Evolutionary conservation across 1,140 invertebrate species (phyloP).

Genomic region (Melanaphis sacchari): DNA sequence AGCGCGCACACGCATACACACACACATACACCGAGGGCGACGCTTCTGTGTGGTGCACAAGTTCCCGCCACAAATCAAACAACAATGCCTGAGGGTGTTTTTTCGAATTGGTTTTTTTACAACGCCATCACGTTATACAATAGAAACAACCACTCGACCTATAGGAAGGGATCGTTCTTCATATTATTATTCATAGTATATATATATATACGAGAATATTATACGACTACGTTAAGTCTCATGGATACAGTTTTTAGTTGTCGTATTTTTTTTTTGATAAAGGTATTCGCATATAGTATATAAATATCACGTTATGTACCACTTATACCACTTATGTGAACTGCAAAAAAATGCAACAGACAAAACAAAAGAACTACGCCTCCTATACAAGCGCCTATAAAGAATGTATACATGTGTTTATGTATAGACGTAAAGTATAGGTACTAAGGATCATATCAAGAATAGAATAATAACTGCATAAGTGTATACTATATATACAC

Average conservation of each 20-base stretch:
- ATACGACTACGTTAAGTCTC: not conserved
- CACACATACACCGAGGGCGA: not conserved
- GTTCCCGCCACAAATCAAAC: conserved; percentile 49
- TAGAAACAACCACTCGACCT: conserved; percentile 15
- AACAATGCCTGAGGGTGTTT: conserved; percentile 21
- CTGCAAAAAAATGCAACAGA: conserved; percentile 5
- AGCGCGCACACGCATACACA: too few relatives aligned
- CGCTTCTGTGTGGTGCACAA: not conserved
- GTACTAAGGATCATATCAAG: not conserved
- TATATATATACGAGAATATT: not conserved
- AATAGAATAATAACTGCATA: not conserved
- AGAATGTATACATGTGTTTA: not conserved
- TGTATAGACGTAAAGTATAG: not conserved
- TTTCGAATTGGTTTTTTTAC: not conserved
- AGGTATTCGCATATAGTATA: not conserved
- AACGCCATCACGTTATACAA: not conserved
- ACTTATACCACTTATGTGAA: not conserved
- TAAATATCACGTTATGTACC: not conserved
- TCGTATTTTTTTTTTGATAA: not conserved
- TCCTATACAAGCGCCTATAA: not conserved
- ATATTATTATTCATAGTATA: not conserved
- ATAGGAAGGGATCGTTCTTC: not conserved
- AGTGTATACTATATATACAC: too few relatives aligned
- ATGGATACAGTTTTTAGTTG: not conserved
- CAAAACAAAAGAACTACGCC: not conserved